Evolutionary conservation across 2,888 invertebrate species (phyloP), one percentile per base, ranked within the genome.

Genomic region (Andrena minutula): DNA sequence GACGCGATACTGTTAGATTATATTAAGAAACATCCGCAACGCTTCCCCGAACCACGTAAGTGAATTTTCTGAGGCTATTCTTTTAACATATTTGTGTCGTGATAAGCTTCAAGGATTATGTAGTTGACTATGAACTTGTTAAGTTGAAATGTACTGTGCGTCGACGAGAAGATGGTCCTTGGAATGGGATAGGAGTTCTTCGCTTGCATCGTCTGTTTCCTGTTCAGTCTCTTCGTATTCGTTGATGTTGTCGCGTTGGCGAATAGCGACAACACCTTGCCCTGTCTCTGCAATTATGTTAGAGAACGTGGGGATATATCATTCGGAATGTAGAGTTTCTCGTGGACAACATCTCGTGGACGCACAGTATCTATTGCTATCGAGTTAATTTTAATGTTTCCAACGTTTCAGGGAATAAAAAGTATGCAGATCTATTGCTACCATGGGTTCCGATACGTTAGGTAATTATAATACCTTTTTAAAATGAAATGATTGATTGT

Each of bases 1-100:
- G 92, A 92, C 75, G 90, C 89, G 0, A 61, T 87, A 30, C 16
- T 90, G 6, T 82, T 92, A 28, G 91, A 93, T 79, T 93, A 93
- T 69, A 89, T 94, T 60, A 92, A 63, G 12, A 84, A 23, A 5
- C 92, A 93, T 85, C 93, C 94, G 47, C 92, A 93, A 68, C 90
- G 91, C 76, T 94, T 93, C 85, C 91, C 91, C 16, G 75, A 82
- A 32, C 93, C 93, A 85, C 86, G 93, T 93, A 88, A 79, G 6
- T 47, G 63, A 16, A 41, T 41, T 41, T 4, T 41, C 12, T 41
- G 41, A 2, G 41, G 3, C 41, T 3, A 41, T 41, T 12, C 0
- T 41, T 12, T 12, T 10, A 35, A 12, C 41, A 41, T 3, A 3
- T 41, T 12, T 12, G 41, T 1, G 12, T 41, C 41, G 41, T 1